Conservation (phyloP, 2,113 vertebrate species). For the Columba janthina region DNA sequence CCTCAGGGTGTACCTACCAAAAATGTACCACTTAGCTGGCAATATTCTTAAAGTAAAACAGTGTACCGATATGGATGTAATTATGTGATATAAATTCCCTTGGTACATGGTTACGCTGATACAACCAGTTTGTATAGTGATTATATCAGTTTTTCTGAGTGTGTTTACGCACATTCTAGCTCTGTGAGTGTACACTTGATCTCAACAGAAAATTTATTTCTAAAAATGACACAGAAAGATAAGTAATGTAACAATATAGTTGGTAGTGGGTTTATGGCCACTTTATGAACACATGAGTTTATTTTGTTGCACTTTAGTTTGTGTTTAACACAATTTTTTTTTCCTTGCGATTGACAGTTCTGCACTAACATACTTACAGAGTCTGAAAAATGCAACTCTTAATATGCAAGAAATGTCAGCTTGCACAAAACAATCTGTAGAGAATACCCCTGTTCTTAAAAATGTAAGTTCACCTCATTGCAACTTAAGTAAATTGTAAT, state of each 20-base stretch:
- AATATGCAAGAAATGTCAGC: background rate
- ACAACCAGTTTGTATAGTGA: background rate
- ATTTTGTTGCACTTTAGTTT: background rate
- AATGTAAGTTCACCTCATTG: background rate
- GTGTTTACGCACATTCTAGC: background rate
- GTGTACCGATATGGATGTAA: background rate
- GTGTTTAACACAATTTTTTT: background rate
- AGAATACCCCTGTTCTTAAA: background rate
- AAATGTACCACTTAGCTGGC: background rate
- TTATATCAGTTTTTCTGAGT: background rate
- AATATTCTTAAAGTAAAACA: background rate
- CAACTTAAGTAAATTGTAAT: background rate
- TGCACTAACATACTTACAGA: background rate
- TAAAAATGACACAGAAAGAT: background rate
- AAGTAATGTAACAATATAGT: background rate
- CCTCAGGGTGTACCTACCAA: background rate
- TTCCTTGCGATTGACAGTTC: background rate
- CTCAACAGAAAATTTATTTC: background rate
- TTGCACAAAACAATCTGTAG: background rate
- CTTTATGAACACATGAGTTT: background rate
- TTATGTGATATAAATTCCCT: background rate
- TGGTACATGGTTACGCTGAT: background rate
- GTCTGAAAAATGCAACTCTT: background rate
- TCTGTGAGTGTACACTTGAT: background rate
- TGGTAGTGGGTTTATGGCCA: background rate